phyloP scores from a whole-genome alignment of 1,140 invertebrate species.

The Pemphigus obesinymphae region DNA sequence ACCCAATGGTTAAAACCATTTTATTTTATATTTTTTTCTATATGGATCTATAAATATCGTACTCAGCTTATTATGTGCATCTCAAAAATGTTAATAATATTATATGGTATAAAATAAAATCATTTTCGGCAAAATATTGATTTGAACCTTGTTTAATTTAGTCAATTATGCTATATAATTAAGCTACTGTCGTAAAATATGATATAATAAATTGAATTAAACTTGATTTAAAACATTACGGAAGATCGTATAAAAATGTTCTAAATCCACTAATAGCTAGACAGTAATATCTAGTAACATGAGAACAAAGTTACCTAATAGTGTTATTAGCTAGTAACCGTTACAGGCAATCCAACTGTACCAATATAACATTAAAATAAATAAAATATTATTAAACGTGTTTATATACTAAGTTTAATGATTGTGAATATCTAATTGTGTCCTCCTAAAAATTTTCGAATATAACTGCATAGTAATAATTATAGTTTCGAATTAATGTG shows the following conservation, averaged over 20 bases:
- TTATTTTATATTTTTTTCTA: too few species aligned
- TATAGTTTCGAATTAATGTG: too few species aligned
- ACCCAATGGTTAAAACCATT: too few species aligned
- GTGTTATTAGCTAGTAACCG: conserved; percentile 13
- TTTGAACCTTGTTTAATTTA: too few species aligned
- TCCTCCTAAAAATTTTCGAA: not conserved
- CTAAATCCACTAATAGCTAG: not conserved
- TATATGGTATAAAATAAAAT: too few species aligned
- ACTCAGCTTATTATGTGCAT: too few species aligned
- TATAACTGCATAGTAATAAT: not conserved
- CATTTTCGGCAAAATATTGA: too few species aligned
- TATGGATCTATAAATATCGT: too few species aligned
- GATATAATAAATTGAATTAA: not conserved
- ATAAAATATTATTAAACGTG: conserved; percentile 18
- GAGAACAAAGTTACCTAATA: conserved; percentile 10
- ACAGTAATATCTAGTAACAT: not conserved
- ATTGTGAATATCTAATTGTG: not conserved
- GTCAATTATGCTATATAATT: too few species aligned
- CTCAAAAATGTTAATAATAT: too few species aligned
- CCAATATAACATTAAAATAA: conserved; percentile 12
- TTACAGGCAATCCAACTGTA: not conserved
- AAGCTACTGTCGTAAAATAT: not conserved
- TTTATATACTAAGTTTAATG: not conserved
- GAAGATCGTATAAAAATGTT: not conserved
- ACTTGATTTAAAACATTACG: not conserved